Base-by-base conservation (phyloP, 2,797 vertebrate genomes). In the Acanthiza pusilla region DNA sequence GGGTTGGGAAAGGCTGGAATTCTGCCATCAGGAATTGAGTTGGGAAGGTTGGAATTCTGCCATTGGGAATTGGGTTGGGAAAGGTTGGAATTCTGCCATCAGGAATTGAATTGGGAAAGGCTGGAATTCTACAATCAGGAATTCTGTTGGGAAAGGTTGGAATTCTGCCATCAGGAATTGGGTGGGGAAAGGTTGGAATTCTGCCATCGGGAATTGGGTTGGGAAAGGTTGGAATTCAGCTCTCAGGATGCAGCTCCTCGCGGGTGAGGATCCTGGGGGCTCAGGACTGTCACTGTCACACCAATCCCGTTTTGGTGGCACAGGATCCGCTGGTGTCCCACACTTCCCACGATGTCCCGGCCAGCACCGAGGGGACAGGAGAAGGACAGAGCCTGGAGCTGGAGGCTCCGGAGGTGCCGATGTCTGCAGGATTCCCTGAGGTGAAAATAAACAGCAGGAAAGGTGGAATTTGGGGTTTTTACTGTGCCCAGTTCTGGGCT, bases 311-410 rank as follows among this genome's bases (percentile, higher is more conserved):
- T 83, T 6, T 32, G 48, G 22, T 13, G 18, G 43, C 13, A 13
- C 97, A 98, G 98, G 97, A 88, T 87, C 93, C 96, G 0, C 51
- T 89, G 65, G 98, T 97, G 85, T 95, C 97, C 47, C 93, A 97
- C 38, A 50, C 96, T 70, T 85, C 89, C 40, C 95, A 9, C 23
- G 89, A 88, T 55, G 89, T 91, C 3, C 87, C 94, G 58, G 58
- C 94, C 17, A 65, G 96, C 30, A 27, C 54, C 0, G 91, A 97
- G 82, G 50, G 75, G 47, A 57, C 68, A 27, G 70, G 51, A 78
- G 95, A 89, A 42, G 87, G 92, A 36, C 65, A 62, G 45, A 88
- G 89, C 23, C 25, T 67, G 29, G 94, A 94, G 47, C n/a, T 93
- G 50, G 90, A 97, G 9, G 13, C 36, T 63, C 55, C 16, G 4